Base-by-base conservation (phyloP, 2,888 invertebrate species). In the Copidosoma aretas region DNA sequence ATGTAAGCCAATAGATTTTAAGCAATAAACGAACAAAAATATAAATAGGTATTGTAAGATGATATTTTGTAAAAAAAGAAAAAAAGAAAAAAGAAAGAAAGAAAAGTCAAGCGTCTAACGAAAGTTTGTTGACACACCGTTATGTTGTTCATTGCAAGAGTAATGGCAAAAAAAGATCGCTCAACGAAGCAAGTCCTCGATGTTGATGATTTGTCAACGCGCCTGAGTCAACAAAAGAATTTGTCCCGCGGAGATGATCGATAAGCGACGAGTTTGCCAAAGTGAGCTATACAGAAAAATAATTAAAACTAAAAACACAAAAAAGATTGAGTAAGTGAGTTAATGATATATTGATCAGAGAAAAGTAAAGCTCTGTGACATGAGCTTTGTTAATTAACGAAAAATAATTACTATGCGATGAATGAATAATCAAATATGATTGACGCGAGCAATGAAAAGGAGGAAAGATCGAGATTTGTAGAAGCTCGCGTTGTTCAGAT, bases 1-100 rank as follows among this genome's bases (percentile, higher is more conserved):
- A 78, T 74, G 71, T 80, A 79, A 81, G 79, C 80, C 78, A 77
- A 80, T 83, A 82, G 80, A 76, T 77, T 75, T 73, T 82, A 82
- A 83, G 81, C 80, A 80, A 82, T 83, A 82, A 81, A 76, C 66
- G 43, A 71, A 72, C 3, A 32, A 32, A 71, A 72, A 53, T 61
- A 71, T 39, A 64, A 73, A 77, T 77, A 80, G 75, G 77, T 60
- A 54, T 70, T 82, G 80, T 83, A 83, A 83, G 78, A 82, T 81
- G 81, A 82, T 82, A 82, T 83, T 82, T 83, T 82, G 81, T 82
- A 82, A 82, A 81, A 75, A 76, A 67, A 70, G 68, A 12, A 32
- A 32, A 32, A 32, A 5, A 8, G 8, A 82, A 81, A 75, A 76
- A 67, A 70, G 68, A 12, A 32, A 32, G 8, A 32, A 5, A 8